These are phyloP conservation scores for Heliconius eleuchia DNA, from an alignment of 1,140 invertebrate genomes.

Conservation along the genomic window DNA sequence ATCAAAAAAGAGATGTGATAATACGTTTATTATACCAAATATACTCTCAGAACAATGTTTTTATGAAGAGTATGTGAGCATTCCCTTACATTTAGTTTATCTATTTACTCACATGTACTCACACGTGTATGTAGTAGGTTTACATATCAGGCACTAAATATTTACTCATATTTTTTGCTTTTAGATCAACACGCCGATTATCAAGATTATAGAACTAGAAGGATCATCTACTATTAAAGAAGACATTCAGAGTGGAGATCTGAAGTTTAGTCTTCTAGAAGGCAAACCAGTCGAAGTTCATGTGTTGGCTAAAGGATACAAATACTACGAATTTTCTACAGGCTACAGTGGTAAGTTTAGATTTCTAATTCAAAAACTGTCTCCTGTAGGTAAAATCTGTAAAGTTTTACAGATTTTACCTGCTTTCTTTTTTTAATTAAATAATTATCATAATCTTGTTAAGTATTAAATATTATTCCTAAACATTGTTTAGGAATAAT, in stretches of 20 bases:
- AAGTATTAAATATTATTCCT: too few species aligned
- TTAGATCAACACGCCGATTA: neutral
- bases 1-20: too few species aligned
- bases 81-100: too few species aligned
- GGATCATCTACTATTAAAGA: slow-evolving; percentile 68
- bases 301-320: slow-evolving; percentile 82
- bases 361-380: neutral
- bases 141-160: neutral
- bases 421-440: neutral
- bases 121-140: too few species aligned
- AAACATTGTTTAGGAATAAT: too few species aligned
- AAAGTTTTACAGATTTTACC: neutral
- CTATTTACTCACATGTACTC: too few species aligned
- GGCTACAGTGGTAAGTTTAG: slow-evolving; percentile 75
- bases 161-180: neutral
- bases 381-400: neutral
- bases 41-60: too few species aligned
- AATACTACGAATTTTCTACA: slow-evolving; percentile 80
- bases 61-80: too few species aligned
- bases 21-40: too few species aligned
- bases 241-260: slow-evolving; percentile 77
- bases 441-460: too few species aligned
- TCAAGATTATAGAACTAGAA: slow-evolving; percentile 2
- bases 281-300: slow-evolving; percentile 73
- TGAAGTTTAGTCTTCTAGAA: slow-evolving; percentile 77